A percentile compares a stretch with the other conserved stretches of the same genome.
Evolutionary conservation across 1,140 invertebrate species (phyloP).

Genomic region (Archivesica marissinica): DNA sequence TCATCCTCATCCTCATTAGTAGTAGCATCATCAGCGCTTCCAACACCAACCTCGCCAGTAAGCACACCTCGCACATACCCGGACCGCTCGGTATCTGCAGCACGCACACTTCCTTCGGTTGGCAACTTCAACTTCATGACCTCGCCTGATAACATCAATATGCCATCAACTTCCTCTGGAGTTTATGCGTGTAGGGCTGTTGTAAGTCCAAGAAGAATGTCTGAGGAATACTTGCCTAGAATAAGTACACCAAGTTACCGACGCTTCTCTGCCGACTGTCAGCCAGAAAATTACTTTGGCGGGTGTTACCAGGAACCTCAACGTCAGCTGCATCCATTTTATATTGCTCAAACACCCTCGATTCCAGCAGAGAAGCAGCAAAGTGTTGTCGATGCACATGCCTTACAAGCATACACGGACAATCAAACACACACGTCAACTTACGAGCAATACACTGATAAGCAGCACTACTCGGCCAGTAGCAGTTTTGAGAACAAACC

Average conservation of each 20-base stretch:
- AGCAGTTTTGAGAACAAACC: too few relatives aligned
- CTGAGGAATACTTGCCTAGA: neutral
- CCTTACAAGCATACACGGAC: neutral
- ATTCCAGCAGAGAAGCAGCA: neutral
- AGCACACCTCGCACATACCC: too few relatives aligned
- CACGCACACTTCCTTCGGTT: too few relatives aligned
- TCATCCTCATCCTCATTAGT: neutral
- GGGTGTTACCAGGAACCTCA: neutral
- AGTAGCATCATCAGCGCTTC: neutral
- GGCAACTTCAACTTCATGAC: too few relatives aligned
- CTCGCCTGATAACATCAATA: neutral
- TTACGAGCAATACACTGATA: too few relatives aligned
- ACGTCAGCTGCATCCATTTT: neutral
- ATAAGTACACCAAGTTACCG: neutral
- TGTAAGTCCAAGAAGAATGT: neutral
- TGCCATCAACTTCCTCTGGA: slow-evolving; percentile 33
- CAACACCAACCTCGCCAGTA: neutral
- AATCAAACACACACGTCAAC: neutral
- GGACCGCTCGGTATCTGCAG: too few relatives aligned
- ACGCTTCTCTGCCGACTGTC: neutral
- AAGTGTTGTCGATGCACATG: too few relatives aligned
- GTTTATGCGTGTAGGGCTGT: neutral
- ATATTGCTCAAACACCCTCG: neutral
- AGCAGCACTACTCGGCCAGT: too few relatives aligned
- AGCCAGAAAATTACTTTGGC: neutral